phyloP scores from a whole-genome alignment of 2,113 vertebrate genomes.

The Centrocercus urophasianus region DNA sequence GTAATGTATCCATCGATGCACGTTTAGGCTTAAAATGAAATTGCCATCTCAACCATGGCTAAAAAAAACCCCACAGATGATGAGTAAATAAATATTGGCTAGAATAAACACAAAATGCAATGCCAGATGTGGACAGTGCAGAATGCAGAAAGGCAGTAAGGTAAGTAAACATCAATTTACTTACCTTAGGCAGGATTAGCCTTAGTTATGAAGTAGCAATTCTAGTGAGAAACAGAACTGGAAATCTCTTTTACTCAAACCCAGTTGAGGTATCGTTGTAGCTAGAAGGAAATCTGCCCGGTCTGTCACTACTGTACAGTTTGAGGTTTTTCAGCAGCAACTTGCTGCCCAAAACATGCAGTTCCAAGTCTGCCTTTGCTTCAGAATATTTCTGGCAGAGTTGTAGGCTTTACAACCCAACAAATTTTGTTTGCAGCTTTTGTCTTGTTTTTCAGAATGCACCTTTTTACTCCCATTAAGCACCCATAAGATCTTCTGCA shows the following conservation, averaged over 20 bases:
- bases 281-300: background rate
- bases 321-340: background rate
- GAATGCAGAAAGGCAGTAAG: constrained; percentile 8
- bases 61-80: background rate
- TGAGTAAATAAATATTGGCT: background rate
- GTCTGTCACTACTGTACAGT: background rate
- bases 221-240: constrained; percentile 17
- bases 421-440: background rate
- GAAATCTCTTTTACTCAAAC: background rate
- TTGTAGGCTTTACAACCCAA: background rate
- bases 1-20: background rate
- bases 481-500: background rate
- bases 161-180: background rate
- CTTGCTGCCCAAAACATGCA: background rate
- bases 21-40: constrained; percentile 1
- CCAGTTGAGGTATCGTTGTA: background rate
- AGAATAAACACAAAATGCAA: constrained; percentile 11
- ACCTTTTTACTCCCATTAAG: background rate
- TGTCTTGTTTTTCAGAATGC: background rate
- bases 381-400: background rate
- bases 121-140: background rate
- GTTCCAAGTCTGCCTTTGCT: constrained; percentile 3
- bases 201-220: background rate
- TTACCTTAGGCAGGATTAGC: background rate
- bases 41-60: background rate